Percentiles rank a stretch among this genome's conserved stretches.
These are phyloP conservation scores for Synchiropus splendidus DNA, from an alignment of 2,113 vertebrate species.

Conservation along the genomic window DNA sequence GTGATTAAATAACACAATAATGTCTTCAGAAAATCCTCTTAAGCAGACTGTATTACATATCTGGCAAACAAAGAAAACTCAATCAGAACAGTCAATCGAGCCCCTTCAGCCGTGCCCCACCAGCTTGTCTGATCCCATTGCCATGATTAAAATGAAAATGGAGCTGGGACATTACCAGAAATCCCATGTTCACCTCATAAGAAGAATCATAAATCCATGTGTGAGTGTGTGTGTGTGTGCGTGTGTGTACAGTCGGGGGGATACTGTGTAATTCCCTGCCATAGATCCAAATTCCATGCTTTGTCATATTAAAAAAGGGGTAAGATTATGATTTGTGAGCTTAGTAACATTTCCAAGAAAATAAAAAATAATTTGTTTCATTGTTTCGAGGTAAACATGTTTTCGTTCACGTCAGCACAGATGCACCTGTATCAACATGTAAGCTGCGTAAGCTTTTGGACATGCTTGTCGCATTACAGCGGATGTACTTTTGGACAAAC, in stretches of 20 bases:
- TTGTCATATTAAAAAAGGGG: slow-evolving; percentile 50
- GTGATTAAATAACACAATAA: slow-evolving; percentile 69
- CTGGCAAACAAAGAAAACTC: slow-evolving; percentile 71
- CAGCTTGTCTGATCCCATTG: slow-evolving; percentile 70
- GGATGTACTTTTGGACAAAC: no score
- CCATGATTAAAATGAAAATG: slow-evolving; percentile 71
- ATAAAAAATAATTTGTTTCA: slow-evolving; percentile 41
- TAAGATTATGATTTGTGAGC: slow-evolving; percentile 44
- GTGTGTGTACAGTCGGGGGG: slow-evolving; percentile 17
- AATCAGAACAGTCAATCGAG: slow-evolving; percentile 68
- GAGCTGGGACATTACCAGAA: slow-evolving; percentile 64
- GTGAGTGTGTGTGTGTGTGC: slow-evolving; percentile 21
- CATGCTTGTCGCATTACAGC: no score
- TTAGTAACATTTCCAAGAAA: slow-evolving; percentile 30
- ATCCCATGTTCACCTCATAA: slow-evolving; percentile 64
- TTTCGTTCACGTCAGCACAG: slow-evolving; percentile 4
- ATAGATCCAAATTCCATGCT: slow-evolving; percentile 37
- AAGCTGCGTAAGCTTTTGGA: no score
- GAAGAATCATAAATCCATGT: slow-evolving; percentile 47
- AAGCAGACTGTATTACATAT: slow-evolving; percentile 71
- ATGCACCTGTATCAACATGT: slow-evolving; percentile 19
- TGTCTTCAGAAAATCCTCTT: slow-evolving; percentile 70
- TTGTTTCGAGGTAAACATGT: slow-evolving; percentile 37
- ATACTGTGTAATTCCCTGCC: slow-evolving; percentile 42
- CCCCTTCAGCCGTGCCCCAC: slow-evolving; percentile 34